Conservation (phyloP, 2,888 invertebrate species). For the Sphaeridia pumilis region DNA sequence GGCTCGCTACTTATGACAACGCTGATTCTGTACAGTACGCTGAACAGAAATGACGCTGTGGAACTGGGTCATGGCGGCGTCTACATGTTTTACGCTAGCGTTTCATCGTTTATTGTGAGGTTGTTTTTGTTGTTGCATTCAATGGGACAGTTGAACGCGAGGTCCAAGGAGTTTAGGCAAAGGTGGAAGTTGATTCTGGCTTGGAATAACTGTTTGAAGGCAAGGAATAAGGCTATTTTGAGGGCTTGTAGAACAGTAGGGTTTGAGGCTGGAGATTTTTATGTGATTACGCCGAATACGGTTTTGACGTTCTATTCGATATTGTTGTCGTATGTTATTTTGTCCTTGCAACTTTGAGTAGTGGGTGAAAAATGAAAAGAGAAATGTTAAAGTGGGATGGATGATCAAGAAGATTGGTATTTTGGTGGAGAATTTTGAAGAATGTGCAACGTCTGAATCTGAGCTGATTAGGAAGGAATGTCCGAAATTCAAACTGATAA, state of each 20-base stretch:
- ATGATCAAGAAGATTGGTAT: too few species aligned
- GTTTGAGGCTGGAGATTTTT: slow-evolving; percentile 4
- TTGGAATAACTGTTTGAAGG: neutral
- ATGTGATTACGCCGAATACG: slow-evolving; percentile 1
- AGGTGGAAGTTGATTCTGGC: neutral
- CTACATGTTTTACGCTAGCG: neutral
- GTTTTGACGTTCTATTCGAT: slow-evolving; percentile 5
- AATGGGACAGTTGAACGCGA: slow-evolving; percentile 2
- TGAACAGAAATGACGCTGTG: neutral
- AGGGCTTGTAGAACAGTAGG: neutral
- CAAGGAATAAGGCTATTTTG: neutral
- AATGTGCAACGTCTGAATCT: too few species aligned
- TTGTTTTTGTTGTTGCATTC: neutral
- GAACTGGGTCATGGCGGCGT: neutral
- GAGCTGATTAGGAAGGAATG: too few species aligned
- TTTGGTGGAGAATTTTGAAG: too few species aligned
- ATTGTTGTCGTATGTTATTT: slow-evolving; percentile 3
- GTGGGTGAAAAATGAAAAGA: too few species aligned
- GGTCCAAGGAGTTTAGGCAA: neutral
- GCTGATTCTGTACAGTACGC: neutral
- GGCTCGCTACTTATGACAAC: neutral
- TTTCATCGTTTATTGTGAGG: neutral
- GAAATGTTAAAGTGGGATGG: too few species aligned
- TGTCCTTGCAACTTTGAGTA: slow-evolving; percentile 1
- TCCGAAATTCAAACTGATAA: too few species aligned